Evolutionary conservation across 1,140 invertebrate genomes (phyloP).

Genomic region (Euwallacea fornicatus): DNA sequence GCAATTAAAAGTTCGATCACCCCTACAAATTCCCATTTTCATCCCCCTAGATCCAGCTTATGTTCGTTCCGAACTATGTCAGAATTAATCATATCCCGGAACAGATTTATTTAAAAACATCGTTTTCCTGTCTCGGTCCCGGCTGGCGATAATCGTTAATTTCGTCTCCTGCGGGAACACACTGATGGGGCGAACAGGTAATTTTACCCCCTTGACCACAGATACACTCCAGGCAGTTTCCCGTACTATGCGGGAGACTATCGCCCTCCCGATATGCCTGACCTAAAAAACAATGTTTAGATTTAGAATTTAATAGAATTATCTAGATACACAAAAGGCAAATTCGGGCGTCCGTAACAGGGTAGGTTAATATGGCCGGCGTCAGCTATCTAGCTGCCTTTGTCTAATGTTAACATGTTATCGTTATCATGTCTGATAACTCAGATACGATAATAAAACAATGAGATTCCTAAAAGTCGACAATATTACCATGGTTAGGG

Average conservation of each 20-base stretch:
- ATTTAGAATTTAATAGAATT: not conserved
- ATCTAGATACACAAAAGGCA: not conserved
- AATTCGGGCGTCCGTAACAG: too few relatives aligned
- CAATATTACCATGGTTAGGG: too few relatives aligned
- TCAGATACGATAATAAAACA: too few relatives aligned
- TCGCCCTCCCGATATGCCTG: constrained; percentile 65
- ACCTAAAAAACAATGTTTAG: constrained; percentile 52
- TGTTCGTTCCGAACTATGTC: not conserved
- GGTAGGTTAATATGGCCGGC: too few relatives aligned
- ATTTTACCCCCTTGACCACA: constrained; percentile 66
- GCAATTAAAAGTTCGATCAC: too few relatives aligned
- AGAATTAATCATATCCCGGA: not conserved
- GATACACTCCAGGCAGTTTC: constrained; percentile 69
- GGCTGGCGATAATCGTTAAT: constrained; percentile 51
- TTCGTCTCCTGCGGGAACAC: constrained; percentile 48
- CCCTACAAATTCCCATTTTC: too few relatives aligned
- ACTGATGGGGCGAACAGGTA: constrained; percentile 63
- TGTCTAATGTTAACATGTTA: too few relatives aligned
- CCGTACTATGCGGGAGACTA: constrained; percentile 66
- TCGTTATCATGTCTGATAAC: too few relatives aligned
- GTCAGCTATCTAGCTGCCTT: too few relatives aligned
- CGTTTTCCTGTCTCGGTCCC: constrained; percentile 43
- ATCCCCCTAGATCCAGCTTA: not conserved
- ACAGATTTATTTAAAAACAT: constrained; percentile 28
- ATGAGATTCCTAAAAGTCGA: too few relatives aligned